Base-by-base conservation (phyloP, 2,113 vertebrate species). In the Chinchilla lanigera region DNA sequence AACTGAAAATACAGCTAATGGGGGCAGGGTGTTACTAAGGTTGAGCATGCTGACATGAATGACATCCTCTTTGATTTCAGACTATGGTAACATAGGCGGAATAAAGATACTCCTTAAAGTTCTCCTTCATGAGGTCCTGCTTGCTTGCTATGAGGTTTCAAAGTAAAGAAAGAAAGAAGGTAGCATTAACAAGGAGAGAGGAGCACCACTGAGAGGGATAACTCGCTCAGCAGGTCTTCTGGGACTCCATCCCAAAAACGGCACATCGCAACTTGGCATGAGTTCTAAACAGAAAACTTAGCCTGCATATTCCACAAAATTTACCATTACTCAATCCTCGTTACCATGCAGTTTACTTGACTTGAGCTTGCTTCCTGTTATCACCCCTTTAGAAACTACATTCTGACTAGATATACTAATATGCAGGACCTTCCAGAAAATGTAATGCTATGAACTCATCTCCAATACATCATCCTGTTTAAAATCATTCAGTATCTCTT, bases 1-100 rank as follows among this genome's bases (percentile, higher is more conserved):
- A 95, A 81, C 54, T 63, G 73, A 89, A 50, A 96, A 95, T 63
- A 33, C 35, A 93, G 44, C 33, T 86, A 83, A 94, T 56, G 2
- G 67, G n/a, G 52, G 44, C 41, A 89, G 30, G 17, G 14, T 44
- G 87, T 82, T 35, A 85, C 16, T 81, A 85, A 97, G 41, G n/a
- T 28, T 88, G 35, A 96, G 7, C 12, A 77, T n/a, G 12, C 2
- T 85, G 75, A 50, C 22, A 75, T 61, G 20, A 14, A 14, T 63
- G 17, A 12, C 3, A 50, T 94, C n/a, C 17, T 95, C 35, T 89
- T 89, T 81, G 44, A 75, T 92, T 93, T 77, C 60, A 97, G 41
- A 52, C 22, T 81, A 10, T 35, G 54, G 58, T 75, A 78, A 13
- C 61, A 77, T 47, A 85, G 7, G 10, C 7, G 5, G 33, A 94